Evolutionary conservation across 2,888 invertebrate species (phyloP), one percentile per base, ranked within the genome.

Genomic region (Harmothoe impar): DNA sequence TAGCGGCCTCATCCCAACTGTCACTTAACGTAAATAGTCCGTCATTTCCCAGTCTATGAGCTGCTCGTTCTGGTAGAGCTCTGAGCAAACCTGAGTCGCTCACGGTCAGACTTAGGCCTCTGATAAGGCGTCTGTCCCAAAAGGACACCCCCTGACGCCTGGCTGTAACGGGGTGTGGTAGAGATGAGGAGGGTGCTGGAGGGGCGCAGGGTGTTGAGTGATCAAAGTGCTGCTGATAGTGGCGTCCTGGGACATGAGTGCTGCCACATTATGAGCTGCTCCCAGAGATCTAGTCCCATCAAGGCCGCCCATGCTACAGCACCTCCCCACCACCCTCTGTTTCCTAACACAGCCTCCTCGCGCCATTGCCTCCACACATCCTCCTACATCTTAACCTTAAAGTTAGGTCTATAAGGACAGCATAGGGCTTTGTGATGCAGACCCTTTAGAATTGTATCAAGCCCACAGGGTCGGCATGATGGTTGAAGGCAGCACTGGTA

Each of bases 181-280:
- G 62, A 62, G 20, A 62, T 62, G 23, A 20, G 62, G 62, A 3
- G 62, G 62, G 12, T 62, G 62, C 43, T 62, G 62, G 1, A 62
- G 7, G 62, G 62, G 15, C 20, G 7, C 7, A 20, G 20, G 43
- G 43, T 20, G 62, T n/a, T 15, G 62, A 62, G 62, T 62, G 62
- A 62, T 62, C 62, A 62, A 62, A 62, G 20, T 62, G 62, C 0
- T n/a, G 20, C 23, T 62, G 20, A 62, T 62, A 62, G 62, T n/a
- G n/a, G n/a, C n/a, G n/a, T 62, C 62, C 62, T n/a, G 62, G 62
- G n/a, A 62, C n/a, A n/a, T 62, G 62, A n/a, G 62, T 62, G 62
- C n/a, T n/a, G n/a, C n/a, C 62, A 62, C n/a, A n/a, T n/a, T 62
- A n/a, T 62, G 62, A n/a, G 62, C 12, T 62, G 12, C 20, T 62